Conservation (phyloP, 2,888 invertebrate species). For the Corbicula japonica region DNA sequence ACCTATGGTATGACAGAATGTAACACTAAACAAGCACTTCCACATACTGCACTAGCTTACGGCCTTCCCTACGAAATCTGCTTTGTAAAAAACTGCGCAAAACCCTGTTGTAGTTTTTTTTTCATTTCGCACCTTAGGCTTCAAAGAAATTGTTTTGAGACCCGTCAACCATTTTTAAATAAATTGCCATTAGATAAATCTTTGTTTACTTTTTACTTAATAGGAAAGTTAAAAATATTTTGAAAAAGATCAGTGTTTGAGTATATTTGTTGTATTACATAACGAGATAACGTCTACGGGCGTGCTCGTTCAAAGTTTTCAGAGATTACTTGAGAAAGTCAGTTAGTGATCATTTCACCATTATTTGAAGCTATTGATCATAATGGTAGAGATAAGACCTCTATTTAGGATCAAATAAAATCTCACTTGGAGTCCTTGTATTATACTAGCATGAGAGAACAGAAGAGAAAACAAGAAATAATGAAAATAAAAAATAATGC, state of each 20-base stretch:
- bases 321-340: conserved; percentile 43
- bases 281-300: conserved; percentile 17
- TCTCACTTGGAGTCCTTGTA: too few relatives aligned
- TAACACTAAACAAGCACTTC: too few relatives aligned
- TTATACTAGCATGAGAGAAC: too few relatives aligned
- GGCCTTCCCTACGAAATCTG: too few relatives aligned
- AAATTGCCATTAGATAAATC: neutral
- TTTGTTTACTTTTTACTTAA: conserved; percentile 2
- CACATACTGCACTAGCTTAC: too few relatives aligned
- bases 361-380: conserved; percentile 43
- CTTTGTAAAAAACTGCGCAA: too few relatives aligned
- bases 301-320: conserved; percentile 30
- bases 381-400: conserved; percentile 29
- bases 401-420: conserved; percentile 2
- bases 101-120: too few relatives aligned
- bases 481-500: too few relatives aligned
- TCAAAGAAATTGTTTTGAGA: too few relatives aligned
- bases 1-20: too few relatives aligned
- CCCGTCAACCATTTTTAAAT: conserved; percentile 2
- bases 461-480: too few relatives aligned
- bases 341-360: conserved; percentile 40
- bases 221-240: conserved; percentile 5
- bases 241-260: conserved; percentile 2
- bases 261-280: conserved; percentile 17
- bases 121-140: too few relatives aligned